Conservation (phyloP, 2,797 vertebrate genomes). For the Enteromius radiatus region DNA sequence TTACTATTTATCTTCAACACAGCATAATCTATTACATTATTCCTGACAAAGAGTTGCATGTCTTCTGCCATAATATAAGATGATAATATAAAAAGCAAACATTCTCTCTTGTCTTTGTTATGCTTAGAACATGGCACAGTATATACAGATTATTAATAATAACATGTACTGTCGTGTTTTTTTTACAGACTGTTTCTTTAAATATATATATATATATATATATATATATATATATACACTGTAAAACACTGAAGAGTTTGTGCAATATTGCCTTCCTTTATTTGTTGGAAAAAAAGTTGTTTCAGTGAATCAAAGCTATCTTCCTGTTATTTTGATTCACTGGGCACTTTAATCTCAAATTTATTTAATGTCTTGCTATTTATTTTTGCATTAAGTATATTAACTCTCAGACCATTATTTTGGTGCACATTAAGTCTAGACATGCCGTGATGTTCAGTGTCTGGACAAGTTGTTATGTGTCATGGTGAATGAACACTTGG, state of each 20-base stretch:
- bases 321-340: too few relatives aligned
- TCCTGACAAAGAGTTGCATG: conserved; percentile 33
- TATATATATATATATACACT: too few relatives aligned
- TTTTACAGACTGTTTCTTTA: neutral
- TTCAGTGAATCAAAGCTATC: too few relatives aligned
- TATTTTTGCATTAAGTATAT: neutral
- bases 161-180: neutral
- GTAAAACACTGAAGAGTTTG: too few relatives aligned
- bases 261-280: too few relatives aligned
- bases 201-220: too few relatives aligned
- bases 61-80: neutral
- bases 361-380: neutral
- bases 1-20: conserved; percentile 58
- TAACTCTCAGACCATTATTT: too few relatives aligned
- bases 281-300: neutral
- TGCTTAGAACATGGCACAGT: neutral
- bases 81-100: neutral
- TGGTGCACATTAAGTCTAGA: neutral
- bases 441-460: conserved; percentile 1
- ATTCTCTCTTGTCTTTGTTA: conserved; percentile 25
- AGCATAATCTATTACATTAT: conserved; percentile 67
- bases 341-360: too few relatives aligned
- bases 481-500: neutral
- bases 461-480: neutral
- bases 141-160: neutral